Evolutionary conservation across 2,888 invertebrate genomes (phyloP).

Genomic region (Adelphocoris suturalis): DNA sequence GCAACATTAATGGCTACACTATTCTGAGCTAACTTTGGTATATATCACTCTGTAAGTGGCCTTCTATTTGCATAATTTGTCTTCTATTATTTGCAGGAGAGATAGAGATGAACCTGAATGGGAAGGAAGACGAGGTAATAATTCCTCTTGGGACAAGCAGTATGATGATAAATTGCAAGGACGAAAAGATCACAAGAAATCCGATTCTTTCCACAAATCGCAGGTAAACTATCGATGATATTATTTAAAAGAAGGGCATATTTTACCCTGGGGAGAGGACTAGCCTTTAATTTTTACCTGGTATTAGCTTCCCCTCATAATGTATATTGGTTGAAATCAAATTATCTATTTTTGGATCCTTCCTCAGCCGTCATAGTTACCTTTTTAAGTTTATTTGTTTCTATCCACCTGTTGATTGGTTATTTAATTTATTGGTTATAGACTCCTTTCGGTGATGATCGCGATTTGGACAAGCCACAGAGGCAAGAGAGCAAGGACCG

Average conservation of each 20-base stretch:
- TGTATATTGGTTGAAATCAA: too few relatives aligned
- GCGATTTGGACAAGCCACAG: slow-evolving; percentile 81
- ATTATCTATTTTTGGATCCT: too few relatives aligned
- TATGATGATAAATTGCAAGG: slow-evolving; percentile 68
- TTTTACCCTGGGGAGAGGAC: too few relatives aligned
- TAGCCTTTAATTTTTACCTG: too few relatives aligned
- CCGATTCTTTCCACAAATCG: slow-evolving; percentile 45
- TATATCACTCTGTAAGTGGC: too few relatives aligned
- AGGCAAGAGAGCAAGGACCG: slow-evolving; percentile 83
- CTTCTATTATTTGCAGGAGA: slow-evolving; percentile 65
- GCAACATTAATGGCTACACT: too few relatives aligned
- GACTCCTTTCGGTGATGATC: slow-evolving; percentile 74
- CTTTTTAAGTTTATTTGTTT: background rate
- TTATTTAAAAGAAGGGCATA: too few relatives aligned
- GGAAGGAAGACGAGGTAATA: slow-evolving; percentile 79
- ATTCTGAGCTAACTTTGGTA: too few relatives aligned
- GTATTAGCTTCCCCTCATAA: too few relatives aligned
- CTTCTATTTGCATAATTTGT: background rate
- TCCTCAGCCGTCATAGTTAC: background rate
- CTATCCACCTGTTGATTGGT: background rate
- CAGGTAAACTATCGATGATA: slow-evolving; percentile 27
- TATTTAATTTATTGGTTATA: background rate
- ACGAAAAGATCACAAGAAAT: slow-evolving; percentile 51
- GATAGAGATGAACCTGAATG: slow-evolving; percentile 76
- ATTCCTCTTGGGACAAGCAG: slow-evolving; percentile 74